A percentile compares a stretch with the other conserved stretches of the same genome.
Evolutionary conservation across 1,140 invertebrate genomes (phyloP).

Genomic region (Gonatopus flavifemur): DNA sequence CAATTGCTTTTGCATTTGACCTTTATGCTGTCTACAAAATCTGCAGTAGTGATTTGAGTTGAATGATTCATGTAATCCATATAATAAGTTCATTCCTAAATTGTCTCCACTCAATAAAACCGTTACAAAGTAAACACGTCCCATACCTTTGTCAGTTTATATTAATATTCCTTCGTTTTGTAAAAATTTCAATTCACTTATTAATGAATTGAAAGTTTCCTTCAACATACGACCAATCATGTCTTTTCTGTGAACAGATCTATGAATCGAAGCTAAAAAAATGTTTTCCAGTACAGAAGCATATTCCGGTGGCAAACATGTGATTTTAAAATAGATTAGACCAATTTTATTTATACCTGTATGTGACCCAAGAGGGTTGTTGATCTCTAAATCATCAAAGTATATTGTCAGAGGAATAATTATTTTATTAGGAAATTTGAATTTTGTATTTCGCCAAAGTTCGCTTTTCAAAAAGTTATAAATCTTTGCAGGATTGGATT

Average conservation of each 20-base stretch:
- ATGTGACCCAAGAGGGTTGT: constrained; percentile 38
- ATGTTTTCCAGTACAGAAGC: too few relatives aligned
- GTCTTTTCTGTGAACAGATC: constrained; percentile 28
- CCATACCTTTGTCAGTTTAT: not conserved
- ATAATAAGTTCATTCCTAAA: constrained; percentile 18
- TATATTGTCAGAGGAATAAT: too few relatives aligned
- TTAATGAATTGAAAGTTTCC: too few relatives aligned
- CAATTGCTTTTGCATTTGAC: constrained; percentile 1
- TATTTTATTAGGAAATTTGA: constrained; percentile 26
- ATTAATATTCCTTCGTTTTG: too few relatives aligned
- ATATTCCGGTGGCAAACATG: too few relatives aligned
- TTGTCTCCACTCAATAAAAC: constrained; percentile 21
- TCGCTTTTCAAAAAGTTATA: constrained; percentile 15
- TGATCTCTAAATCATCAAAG: too few relatives aligned
- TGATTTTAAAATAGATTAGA: constrained; percentile 31
- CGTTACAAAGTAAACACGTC: constrained; percentile 13
- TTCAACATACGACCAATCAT: too few relatives aligned
- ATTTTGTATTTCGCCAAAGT: constrained; percentile 30
- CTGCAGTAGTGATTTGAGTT: constrained; percentile 13
- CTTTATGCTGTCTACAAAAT: constrained; percentile 10
- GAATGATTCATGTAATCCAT: constrained; percentile 15
- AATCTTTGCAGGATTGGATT: constrained; percentile 13
- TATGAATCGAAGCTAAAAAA: too few relatives aligned
- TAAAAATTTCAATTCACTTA: too few relatives aligned
- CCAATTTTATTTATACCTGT: constrained; percentile 35